Percentiles rank a stretch among this genome's conserved stretches.
Evolutionary conservation across 2,797 vertebrate species (phyloP).

Genomic region (Lithobates pipiens): DNA sequence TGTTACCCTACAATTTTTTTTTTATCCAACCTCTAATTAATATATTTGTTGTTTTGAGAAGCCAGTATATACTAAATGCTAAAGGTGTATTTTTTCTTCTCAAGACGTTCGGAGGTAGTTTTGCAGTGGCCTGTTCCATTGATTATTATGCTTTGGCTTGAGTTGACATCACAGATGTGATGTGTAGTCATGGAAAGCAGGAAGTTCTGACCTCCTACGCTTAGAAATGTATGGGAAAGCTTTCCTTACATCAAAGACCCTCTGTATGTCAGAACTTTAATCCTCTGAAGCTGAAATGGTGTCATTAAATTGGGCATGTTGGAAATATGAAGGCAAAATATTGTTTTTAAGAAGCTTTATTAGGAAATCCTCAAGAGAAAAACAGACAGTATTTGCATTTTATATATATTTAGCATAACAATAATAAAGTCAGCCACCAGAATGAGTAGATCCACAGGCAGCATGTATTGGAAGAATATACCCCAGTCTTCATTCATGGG

Average conservation of each 20-base stretch:
- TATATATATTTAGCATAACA: not conserved
- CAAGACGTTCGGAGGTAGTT: not conserved
- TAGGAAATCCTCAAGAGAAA: not conserved
- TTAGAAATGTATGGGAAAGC: slow-evolving; percentile 13
- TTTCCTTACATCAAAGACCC: slow-evolving; percentile 21
- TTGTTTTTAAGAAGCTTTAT: not conserved
- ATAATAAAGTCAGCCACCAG: not conserved
- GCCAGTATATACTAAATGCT: too few relatives aligned
- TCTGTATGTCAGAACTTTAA: not conserved
- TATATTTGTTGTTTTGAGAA: too few relatives aligned
- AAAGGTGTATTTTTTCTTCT: too few relatives aligned
- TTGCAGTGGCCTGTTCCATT: not conserved
- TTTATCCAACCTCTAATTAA: too few relatives aligned
- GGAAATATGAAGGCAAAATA: not conserved
- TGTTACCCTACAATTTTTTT: too few relatives aligned
- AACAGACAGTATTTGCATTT: not conserved
- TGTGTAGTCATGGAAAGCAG: slow-evolving; percentile 19
- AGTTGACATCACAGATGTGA: not conserved
- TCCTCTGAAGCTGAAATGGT: not conserved
- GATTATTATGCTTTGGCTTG: not conserved
- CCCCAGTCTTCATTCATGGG: not conserved
- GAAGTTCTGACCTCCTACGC: slow-evolving; percentile 24
- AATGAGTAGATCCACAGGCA: not conserved
- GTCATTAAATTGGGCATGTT: not conserved
- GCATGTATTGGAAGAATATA: not conserved